Conservation (phyloP, 2,113 vertebrate species). For the Callipepla squamata region DNA sequence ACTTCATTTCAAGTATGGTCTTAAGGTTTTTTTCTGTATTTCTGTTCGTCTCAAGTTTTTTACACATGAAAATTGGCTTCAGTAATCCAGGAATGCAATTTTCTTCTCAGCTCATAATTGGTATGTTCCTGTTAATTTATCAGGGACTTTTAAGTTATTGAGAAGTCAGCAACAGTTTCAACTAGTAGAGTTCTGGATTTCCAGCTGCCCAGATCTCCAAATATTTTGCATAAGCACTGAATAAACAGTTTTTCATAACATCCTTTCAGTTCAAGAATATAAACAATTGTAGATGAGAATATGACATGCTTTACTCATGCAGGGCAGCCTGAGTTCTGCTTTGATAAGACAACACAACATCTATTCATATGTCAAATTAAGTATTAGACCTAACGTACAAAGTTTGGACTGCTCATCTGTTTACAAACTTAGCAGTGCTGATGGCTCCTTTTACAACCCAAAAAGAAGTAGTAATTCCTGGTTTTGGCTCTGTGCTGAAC, state of each 20-base stretch:
- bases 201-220: neutral
- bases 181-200: neutral
- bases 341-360: neutral
- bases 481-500: neutral
- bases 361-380: neutral
- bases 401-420: neutral
- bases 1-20: neutral
- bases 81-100: neutral
- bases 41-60: neutral
- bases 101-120: neutral
- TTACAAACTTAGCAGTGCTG: neutral
- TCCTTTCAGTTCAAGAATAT: neutral
- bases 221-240: neutral
- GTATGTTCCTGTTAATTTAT: conserved; percentile 14
- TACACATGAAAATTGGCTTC: neutral
- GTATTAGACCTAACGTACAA: neutral
- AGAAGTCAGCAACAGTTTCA: conserved; percentile 22
- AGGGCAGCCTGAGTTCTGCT: neutral
- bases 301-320: neutral
- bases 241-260: neutral
- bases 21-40: neutral
- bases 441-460: neutral
- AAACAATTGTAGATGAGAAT: neutral
- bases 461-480: neutral
- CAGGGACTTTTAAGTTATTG: conserved; percentile 1